These are phyloP conservation scores for Nyctibius bracteatus DNA, from an alignment of 2,113 vertebrate genomes.

Conservation along the genomic window DNA sequence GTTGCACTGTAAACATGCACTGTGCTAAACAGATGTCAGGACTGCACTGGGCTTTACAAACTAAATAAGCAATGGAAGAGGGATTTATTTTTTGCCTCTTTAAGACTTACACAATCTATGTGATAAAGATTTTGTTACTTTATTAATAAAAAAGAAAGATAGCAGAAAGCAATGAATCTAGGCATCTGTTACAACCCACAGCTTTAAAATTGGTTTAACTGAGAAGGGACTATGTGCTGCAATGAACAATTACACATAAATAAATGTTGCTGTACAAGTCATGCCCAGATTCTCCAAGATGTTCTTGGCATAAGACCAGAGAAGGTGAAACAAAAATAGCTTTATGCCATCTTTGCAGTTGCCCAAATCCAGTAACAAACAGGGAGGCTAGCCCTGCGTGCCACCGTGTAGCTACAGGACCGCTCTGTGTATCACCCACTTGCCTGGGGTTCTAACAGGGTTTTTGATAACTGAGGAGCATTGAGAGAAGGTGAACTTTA, in stretches of 20 bases:
- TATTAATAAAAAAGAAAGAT: neutral
- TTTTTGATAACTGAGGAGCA: neutral
- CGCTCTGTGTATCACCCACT: neutral
- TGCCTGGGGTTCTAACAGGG: neutral
- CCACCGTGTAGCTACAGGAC: neutral
- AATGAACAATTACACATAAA: neutral
- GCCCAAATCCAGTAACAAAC: neutral
- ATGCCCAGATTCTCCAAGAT: neutral
- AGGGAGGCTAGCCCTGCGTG: neutral
- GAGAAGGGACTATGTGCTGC: neutral
- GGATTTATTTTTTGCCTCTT: neutral
- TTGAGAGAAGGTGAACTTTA: neutral
- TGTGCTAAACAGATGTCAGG: neutral
- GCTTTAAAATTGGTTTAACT: neutral
- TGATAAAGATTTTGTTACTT: neutral
- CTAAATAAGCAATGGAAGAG: neutral
- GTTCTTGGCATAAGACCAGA: neutral
- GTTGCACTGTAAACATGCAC: neutral
- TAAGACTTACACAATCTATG: neutral
- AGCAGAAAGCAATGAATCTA: neutral
- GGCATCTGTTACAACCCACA: neutral
- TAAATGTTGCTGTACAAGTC: neutral
- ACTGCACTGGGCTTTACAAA: neutral
- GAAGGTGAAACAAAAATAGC: slow-evolving; percentile 5
- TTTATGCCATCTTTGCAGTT: neutral